Percentiles rank a stretch among this genome's conserved stretches.
These are phyloP conservation scores for Mobula birostris DNA, from an alignment of 2,113 vertebrate species.

Conservation along the genomic window DNA sequence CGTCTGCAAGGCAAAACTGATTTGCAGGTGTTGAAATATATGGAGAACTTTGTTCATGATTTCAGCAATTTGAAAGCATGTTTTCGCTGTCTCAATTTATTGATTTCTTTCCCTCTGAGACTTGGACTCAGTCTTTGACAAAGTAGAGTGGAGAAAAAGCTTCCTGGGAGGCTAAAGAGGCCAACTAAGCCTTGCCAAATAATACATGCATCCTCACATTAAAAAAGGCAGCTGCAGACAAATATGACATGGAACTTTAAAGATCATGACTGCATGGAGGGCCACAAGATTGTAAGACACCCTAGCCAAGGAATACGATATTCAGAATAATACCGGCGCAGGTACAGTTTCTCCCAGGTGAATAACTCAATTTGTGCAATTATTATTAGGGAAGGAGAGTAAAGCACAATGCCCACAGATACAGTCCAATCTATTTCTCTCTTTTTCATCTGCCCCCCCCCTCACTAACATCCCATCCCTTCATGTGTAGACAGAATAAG, in stretches of 20 bases:
- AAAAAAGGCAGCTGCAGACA: too few relatives aligned
- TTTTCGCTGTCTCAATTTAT: neutral
- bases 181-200: too few relatives aligned
- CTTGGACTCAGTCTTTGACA: neutral
- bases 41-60: neutral
- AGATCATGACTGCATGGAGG: too few relatives aligned
- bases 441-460: too few relatives aligned
- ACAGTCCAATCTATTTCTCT: neutral
- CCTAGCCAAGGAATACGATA: too few relatives aligned
- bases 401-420: neutral
- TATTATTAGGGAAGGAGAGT: neutral
- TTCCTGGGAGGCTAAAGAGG: too few relatives aligned
- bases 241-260: too few relatives aligned
- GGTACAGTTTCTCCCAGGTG: neutral
- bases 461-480: too few relatives aligned
- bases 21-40: neutral
- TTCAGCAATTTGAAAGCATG: neutral
- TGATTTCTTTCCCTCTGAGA: neutral
- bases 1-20: neutral
- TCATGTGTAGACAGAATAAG: neutral
- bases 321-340: neutral
- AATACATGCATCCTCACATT: too few relatives aligned
- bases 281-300: too few relatives aligned
- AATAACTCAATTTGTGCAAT: neutral
- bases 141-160: too few relatives aligned